phyloP scores from a whole-genome alignment of 1,140 invertebrate genomes.

The Amphibalanus amphitrite region DNA sequence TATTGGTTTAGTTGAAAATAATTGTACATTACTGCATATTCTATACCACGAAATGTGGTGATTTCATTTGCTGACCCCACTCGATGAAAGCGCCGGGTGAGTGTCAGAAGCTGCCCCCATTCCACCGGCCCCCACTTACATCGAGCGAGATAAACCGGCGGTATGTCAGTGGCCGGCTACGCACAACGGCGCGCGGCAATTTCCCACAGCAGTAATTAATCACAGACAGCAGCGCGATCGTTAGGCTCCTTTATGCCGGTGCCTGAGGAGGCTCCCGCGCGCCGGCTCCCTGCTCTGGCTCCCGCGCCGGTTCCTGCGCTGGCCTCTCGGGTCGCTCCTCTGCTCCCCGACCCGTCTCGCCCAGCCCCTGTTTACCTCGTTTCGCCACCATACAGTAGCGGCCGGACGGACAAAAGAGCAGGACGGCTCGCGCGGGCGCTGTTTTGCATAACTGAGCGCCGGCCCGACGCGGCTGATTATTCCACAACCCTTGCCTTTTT shows the following conservation, averaged over 20 bases:
- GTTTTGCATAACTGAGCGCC: not conserved
- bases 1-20: too few relatives aligned
- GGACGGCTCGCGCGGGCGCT: not conserved
- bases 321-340: not conserved
- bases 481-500: not conserved
- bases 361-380: not conserved
- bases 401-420: not conserved
- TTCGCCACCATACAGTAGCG: constrained; percentile 1
- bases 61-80: too few relatives aligned
- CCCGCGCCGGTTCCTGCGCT: not conserved
- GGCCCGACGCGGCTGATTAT: not conserved
- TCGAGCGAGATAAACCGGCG: too few relatives aligned
- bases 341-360: too few relatives aligned
- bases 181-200: not conserved
- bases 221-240: not conserved
- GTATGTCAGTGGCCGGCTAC: not conserved
- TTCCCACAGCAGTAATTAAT: not conserved
- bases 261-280: not conserved
- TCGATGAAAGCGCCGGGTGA: too few relatives aligned
- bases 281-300: too few relatives aligned
- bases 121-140: too few relatives aligned
- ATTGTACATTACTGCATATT: too few relatives aligned
- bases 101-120: too few relatives aligned
- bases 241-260: not conserved
- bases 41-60: too few relatives aligned